Evolutionary conservation across 2,113 vertebrate genomes (phyloP), one percentile per base, ranked within the genome.

Genomic region (Melanostigma gelatinosum): DNA sequence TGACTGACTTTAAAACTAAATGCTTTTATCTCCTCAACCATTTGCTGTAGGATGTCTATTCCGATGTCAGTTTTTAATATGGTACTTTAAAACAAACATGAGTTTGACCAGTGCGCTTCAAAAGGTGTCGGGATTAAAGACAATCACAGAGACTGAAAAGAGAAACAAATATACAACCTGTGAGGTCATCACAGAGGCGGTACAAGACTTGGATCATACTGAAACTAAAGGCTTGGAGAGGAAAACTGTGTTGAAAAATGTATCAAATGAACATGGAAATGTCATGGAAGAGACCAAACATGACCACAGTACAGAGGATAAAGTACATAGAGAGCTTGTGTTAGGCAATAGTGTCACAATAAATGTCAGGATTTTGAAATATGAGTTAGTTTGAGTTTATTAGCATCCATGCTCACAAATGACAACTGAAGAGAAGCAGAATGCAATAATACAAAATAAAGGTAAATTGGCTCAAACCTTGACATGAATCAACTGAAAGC

Each of bases 111-210:
- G 3, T 42, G 18, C 34, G 69, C 44, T 72, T 66, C 27, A 66
- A 52, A 71, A 66, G 40, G 5, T 20, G 40, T 15, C 32, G 54
- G 20, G 27, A 46, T 22, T 61, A 8, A 32, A 73, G 34, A 34
- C 62, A 68, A 72, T 74, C 55, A 63, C 48, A 40, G 48, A 27
- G 44, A 50, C 36, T 12, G 46, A 66, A 72, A 58, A 66, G 3
- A 29, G 24, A 60, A 24, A 60, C 44, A 71, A 48, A 58, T 58
- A 46, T 15, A 22, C 32, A 32, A 70, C n/a, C 29, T 50, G 34
- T 42, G 74, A 67, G n/a, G 42, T 61, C 52, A 60, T 61, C 34
- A 38, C 40, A n/a, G 50, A 63, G n/a, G 48, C 67, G 32, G 40
- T 29, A n/a, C 46, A 54, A 6, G n/a, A 29, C 22, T 22, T 11